A percentile compares a stretch with the other conserved stretches of the same genome.
phyloP scores from a whole-genome alignment of 1,140 invertebrate species.

The Prorops nasuta region DNA sequence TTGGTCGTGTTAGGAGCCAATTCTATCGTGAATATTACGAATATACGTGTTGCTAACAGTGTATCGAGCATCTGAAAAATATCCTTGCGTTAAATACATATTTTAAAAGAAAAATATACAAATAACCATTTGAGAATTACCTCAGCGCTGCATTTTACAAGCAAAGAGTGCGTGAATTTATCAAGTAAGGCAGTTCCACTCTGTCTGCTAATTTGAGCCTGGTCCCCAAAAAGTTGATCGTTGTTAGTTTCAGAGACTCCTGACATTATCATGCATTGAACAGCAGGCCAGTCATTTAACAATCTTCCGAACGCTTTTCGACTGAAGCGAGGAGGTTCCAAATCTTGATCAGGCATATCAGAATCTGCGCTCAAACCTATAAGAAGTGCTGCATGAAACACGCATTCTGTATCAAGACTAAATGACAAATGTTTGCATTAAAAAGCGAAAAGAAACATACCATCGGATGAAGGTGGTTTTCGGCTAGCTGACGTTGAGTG shows the following conservation, averaged over 20 bases:
- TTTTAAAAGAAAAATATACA: too few relatives aligned
- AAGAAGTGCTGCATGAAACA: conserved; percentile 8
- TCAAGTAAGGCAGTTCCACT: conserved; percentile 92
- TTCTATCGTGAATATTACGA: conserved; percentile 94
- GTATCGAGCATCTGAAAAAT: conserved; percentile 75
- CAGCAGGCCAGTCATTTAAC: conserved; percentile 83
- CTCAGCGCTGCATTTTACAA: conserved; percentile 92
- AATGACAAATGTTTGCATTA: not conserved
- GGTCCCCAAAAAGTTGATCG: conserved; percentile 69
- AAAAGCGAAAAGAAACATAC: conserved; percentile 38
- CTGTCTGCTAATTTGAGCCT: conserved; percentile 76
- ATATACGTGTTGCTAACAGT: conserved; percentile 87
- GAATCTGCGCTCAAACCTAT: conserved; percentile 55
- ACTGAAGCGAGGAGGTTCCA: conserved; percentile 95
- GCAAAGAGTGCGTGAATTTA: conserved; percentile 94
- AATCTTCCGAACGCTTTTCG: conserved; percentile 86
- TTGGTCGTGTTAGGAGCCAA: conserved; percentile 84
- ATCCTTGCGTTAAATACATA: conserved; percentile 1
- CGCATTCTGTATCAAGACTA: not conserved
- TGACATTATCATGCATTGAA: conserved; percentile 81
- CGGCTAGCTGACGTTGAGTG: conserved; percentile 61
- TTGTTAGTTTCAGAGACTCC: conserved; percentile 59
- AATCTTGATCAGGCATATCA: conserved; percentile 97
- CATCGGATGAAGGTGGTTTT: conserved; percentile 65
- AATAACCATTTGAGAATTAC: too few relatives aligned